Conservation (phyloP, 2,797 vertebrate genomes). For the Gouania willdenowi region DNA sequence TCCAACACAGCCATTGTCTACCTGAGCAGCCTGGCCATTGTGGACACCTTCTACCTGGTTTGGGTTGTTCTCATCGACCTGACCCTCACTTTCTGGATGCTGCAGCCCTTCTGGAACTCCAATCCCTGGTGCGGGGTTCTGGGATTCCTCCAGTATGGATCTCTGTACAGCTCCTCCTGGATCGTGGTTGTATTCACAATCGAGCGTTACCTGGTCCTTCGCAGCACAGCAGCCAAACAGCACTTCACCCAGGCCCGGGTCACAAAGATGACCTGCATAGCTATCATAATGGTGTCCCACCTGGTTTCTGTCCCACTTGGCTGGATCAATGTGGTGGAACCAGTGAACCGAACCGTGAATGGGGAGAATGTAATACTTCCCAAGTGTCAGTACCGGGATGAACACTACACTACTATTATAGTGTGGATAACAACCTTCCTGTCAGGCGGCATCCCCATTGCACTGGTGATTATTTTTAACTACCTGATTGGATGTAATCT, state of each 20-base stretch:
- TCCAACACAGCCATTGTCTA: slow-evolving; percentile 68
- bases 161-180: slow-evolving; percentile 77
- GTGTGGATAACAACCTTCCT: slow-evolving; percentile 76
- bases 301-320: slow-evolving; percentile 66
- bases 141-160: slow-evolving; percentile 71
- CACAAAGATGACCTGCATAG: slow-evolving; percentile 58
- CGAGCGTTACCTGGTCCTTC: slow-evolving; percentile 75
- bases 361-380: slow-evolving; percentile 48
- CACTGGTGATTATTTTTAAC: slow-evolving; percentile 74
- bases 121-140: slow-evolving; percentile 72
- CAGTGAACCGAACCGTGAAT: slow-evolving; percentile 38
- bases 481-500: slow-evolving; percentile 69
- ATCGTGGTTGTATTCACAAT: slow-evolving; percentile 78
- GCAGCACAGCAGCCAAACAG: slow-evolving; percentile 46
- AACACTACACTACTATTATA: slow-evolving; percentile 59
- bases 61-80: slow-evolving; percentile 79
- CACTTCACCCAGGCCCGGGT: slow-evolving; percentile 54
- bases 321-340: slow-evolving; percentile 69
- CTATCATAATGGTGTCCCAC: slow-evolving; percentile 65
- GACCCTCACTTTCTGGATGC: slow-evolving; percentile 69
- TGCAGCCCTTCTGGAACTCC: slow-evolving; percentile 75
- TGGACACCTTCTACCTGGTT: slow-evolving; percentile 73
- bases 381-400: slow-evolving; percentile 61
- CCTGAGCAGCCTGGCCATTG: slow-evolving; percentile 71
- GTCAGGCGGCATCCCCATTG: slow-evolving; percentile 71